Evolutionary conservation across 2,113 vertebrate genomes (phyloP), one percentile per base, ranked within the genome.

Genomic region (Rutilus rutilus): DNA sequence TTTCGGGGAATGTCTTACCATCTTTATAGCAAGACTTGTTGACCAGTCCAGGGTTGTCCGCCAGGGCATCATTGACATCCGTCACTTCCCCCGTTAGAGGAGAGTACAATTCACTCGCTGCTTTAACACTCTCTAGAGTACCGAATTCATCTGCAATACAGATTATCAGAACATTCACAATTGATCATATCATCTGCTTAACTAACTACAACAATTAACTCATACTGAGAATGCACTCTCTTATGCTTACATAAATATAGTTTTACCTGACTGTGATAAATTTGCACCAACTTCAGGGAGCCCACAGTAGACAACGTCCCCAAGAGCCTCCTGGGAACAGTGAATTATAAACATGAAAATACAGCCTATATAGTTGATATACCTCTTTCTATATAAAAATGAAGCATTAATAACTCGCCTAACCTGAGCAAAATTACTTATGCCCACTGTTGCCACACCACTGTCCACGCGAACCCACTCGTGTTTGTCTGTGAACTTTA

Each of bases 1-100:
- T 27, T 11, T 33, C 19, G 23, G 23, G 59, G 1, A 81, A 57
- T n/a, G n/a, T 17, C 95, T 96, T 93, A 99, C 98, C 98, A 75
- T 99, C 96, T 93, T 97, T 94, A 84, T 99, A 99, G 93, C 98
- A 99, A 84, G 97, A 99, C 91, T 98, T 97, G 93, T 99, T 99
- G 88, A 99, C 96, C 19, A 99, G 96, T 69, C 96, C 96, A 45
- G 98, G 98, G 60, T 96, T 97, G 90, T 99, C 97, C 64, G 96
- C 95, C 92, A 99, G 96, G 25, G 95, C 94, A 64, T 92, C 87
- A 85, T 99, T 99, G 89, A 97, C 90, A 91, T 97, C 97, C 27
- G 96, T 97, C 85, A 99, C 97, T 92, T 98, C 96, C 89, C 98
- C 98, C 0, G 97, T 96, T 84, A 99, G 87, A 83, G 98, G 98